Evolutionary conservation across 2,113 vertebrate genomes (phyloP).

Genomic region (Aepyceros melampus): DNA sequence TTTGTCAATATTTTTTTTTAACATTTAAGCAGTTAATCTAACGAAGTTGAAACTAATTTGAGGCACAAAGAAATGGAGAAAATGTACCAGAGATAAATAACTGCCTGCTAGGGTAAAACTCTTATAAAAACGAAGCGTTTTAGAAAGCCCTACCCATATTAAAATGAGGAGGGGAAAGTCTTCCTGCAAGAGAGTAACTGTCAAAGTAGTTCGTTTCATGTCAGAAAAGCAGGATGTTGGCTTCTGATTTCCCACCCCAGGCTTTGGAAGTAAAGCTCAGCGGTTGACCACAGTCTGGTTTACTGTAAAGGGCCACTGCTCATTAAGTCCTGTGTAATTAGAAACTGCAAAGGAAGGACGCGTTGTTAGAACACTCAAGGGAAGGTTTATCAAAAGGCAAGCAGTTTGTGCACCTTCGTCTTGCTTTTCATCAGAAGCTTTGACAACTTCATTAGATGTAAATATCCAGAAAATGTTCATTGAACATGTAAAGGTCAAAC

Average conservation of each 20-base stretch:
- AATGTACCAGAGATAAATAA: background rate
- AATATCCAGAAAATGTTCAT: background rate
- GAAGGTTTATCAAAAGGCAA: background rate
- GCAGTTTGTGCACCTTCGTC: background rate
- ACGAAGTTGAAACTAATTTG: background rate
- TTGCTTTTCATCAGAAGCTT: slow-evolving; percentile 22
- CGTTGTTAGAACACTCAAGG: background rate
- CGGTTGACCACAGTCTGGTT: background rate
- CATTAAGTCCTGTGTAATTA: background rate
- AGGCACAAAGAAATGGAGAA: background rate
- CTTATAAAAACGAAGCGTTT: background rate
- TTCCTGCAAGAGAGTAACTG: background rate
- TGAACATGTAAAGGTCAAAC: background rate
- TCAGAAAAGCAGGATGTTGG: background rate
- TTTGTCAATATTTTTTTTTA: background rate
- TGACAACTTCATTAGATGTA: slow-evolving; percentile 21
- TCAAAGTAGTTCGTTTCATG: background rate
- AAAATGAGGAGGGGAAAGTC: background rate
- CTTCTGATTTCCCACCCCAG: background rate
- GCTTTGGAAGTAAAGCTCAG: background rate
- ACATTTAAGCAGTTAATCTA: background rate
- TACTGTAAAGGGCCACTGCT: background rate
- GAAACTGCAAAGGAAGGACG: background rate
- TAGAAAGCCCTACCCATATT: background rate
- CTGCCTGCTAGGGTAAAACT: background rate